phyloP scores from a whole-genome alignment of 1,140 invertebrate species.

The Acyrthosiphon pisum region DNA sequence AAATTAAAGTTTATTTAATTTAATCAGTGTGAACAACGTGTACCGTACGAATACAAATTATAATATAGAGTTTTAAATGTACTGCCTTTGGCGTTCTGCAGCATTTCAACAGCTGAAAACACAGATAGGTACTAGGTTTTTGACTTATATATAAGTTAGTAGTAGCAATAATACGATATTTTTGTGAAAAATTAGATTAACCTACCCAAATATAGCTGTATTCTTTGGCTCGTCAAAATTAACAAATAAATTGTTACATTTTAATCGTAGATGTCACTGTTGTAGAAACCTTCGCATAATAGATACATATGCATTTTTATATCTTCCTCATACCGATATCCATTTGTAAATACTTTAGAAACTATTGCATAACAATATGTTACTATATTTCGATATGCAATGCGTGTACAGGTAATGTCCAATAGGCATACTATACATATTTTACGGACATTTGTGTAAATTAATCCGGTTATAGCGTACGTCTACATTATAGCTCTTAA shows the following conservation, averaged over 20 bases:
- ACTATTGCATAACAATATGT: neutral
- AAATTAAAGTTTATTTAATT: neutral
- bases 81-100: neutral
- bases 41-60: neutral
- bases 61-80: neutral
- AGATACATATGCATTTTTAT: neutral
- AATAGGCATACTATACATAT: neutral
- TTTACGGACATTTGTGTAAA: neutral
- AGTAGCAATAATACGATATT: neutral
- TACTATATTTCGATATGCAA: neutral
- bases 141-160: neutral
- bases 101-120: neutral
- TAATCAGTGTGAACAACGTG: neutral
- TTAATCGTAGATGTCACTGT: neutral
- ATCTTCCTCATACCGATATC: slow-evolving; percentile 7
- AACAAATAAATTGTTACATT: neutral
- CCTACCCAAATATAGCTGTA: neutral
- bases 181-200: neutral
- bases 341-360: neutral
- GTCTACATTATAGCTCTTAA: neutral
- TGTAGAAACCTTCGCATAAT: neutral
- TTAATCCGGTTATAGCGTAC: neutral
- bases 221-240: neutral
- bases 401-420: neutral
- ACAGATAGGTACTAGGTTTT: neutral